Percentiles rank a stretch among this genome's conserved stretches.
These are phyloP conservation scores for Sebastes baramenuke DNA, from an alignment of 2,797 vertebrate genomes.

Conservation along the genomic window DNA sequence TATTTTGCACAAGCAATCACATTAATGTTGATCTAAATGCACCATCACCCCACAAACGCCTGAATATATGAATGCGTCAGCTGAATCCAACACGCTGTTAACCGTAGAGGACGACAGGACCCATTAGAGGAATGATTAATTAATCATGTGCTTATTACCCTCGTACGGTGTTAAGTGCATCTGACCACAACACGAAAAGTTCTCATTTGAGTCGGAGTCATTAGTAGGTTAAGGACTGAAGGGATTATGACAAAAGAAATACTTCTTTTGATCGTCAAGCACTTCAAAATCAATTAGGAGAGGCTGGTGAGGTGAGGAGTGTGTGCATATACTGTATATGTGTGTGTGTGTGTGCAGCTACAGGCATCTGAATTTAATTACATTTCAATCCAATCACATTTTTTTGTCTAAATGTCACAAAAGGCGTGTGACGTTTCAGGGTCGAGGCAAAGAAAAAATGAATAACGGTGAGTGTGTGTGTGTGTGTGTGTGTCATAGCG, in stretches of 20 bases:
- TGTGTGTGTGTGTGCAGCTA: background rate
- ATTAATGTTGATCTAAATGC: conserved; percentile 38
- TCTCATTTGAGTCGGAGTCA: conserved; percentile 34
- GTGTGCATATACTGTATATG: background rate
- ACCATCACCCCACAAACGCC: conserved; percentile 4
- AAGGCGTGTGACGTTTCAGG: background rate
- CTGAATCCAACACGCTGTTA: conserved; percentile 21
- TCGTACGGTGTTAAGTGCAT: conserved; percentile 26
- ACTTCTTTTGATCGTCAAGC: conserved; percentile 29
- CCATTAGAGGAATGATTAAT: conserved; percentile 66
- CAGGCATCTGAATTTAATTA: conserved; percentile 30
- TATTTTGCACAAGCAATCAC: conserved; percentile 26
- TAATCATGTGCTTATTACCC: conserved; percentile 52
- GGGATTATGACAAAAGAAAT: conserved; percentile 31
- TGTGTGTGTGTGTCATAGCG: background rate
- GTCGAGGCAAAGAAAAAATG: background rate
- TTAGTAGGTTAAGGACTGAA: conserved; percentile 22
- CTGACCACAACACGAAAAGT: conserved; percentile 26
- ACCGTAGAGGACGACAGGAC: conserved; percentile 17
- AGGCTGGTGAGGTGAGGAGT: background rate
- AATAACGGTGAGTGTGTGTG: background rate
- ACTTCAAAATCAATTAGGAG: conserved; percentile 45
- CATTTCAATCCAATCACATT: conserved; percentile 7
- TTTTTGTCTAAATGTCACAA: conserved; percentile 11
- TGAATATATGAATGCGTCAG: background rate